Percentiles rank a stretch among this genome's conserved stretches.
These are phyloP conservation scores for Alethe diademata DNA, from an alignment of 2,113 vertebrate genomes.

Conservation along the genomic window DNA sequence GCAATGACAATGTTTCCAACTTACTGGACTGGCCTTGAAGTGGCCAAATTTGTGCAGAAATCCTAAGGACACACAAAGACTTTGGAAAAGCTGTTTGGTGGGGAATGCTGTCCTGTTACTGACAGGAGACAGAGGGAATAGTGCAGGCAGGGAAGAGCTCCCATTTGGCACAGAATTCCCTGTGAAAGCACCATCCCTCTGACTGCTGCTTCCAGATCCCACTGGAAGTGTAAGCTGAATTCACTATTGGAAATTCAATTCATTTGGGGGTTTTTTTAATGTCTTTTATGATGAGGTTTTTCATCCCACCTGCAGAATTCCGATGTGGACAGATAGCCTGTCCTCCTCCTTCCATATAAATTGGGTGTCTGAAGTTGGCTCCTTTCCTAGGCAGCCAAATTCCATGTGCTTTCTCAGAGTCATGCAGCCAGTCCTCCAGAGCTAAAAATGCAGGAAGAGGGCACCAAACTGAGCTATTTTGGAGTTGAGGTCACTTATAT, in stretches of 20 bases:
- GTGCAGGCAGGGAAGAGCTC: background rate
- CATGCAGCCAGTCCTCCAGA: background rate
- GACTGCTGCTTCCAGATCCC: background rate
- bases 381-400: background rate
- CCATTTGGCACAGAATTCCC: background rate
- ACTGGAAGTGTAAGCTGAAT: background rate
- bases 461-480: background rate
- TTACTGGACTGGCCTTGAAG: background rate
- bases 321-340: background rate
- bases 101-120: background rate
- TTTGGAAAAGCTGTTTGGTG: background rate
- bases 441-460: constrained; percentile 5
- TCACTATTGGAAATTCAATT: background rate
- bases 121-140: background rate
- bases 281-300: background rate
- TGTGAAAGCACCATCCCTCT: background rate
- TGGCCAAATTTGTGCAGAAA: background rate
- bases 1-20: background rate
- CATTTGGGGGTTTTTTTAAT: background rate
- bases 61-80: background rate
- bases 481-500: background rate
- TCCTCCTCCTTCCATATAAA: background rate
- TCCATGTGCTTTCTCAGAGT: background rate
- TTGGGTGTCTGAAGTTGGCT: background rate
- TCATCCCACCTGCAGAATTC: background rate